Percentiles rank a stretch among this genome's conserved stretches.
Conservation (phyloP, 2,797 vertebrate species). For the Psittacula derbiana region DNA sequence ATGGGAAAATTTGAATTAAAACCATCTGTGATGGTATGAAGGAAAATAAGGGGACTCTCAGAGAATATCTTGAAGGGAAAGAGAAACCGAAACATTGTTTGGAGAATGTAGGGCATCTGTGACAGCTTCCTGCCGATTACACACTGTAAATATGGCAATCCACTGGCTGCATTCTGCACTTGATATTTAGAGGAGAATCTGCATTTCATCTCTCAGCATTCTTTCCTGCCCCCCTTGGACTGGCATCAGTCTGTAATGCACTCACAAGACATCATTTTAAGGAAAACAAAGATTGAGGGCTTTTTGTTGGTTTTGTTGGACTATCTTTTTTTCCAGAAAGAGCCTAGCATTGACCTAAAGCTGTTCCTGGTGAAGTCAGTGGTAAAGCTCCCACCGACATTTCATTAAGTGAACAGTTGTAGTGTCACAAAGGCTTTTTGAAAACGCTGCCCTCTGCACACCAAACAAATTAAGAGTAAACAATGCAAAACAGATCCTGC, state of each 20-base stretch:
- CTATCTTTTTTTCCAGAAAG: neutral
- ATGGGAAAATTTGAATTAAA: neutral
- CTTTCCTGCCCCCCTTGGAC: neutral
- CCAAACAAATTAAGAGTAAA: neutral
- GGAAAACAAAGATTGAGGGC: neutral
- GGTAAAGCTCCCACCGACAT: neutral
- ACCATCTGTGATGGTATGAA: neutral
- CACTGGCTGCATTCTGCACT: neutral
- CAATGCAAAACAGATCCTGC: neutral
- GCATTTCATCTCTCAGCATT: neutral
- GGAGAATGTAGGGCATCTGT: neutral
- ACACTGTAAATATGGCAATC: neutral
- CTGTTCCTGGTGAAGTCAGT: neutral
- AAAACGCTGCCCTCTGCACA: neutral
- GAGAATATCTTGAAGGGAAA: neutral
- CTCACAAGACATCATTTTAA: neutral
- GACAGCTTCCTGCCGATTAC: neutral
- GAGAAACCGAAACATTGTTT: neutral
- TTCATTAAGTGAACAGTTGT: neutral
- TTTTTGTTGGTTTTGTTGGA: neutral
- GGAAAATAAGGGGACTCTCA: neutral
- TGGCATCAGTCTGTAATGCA: neutral
- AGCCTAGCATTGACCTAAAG: neutral
- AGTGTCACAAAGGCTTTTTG: neutral
- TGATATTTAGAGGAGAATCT: neutral